Base-by-base conservation (phyloP, 2,113 vertebrate genomes). In the Parus major region DNA sequence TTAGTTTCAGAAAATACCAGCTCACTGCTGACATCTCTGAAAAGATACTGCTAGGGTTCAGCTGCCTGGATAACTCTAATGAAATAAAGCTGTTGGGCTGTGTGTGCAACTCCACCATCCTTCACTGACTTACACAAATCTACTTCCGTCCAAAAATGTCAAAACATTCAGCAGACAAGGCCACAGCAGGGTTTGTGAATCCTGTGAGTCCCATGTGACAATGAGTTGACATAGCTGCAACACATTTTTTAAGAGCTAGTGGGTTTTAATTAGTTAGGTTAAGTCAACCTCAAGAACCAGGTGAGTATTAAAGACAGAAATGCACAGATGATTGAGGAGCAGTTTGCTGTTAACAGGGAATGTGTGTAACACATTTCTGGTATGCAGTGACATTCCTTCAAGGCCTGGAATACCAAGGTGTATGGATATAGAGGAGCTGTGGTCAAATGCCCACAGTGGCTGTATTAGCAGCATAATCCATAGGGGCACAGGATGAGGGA, bases 281-380 rank as follows among this genome's bases (percentile, higher is more conserved):
- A 88, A 79, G 14, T 47, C 29, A 60, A 15, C 11, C 27, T 82
- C 21, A 39, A 80, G 6, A 70, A 9, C 13, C 25, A 69, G 31
- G 25, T 76, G 23, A 65, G 57, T 56, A 79, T 29, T 31, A 44
- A 44, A 71, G 57, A 64, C 19, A 89, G 24, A 92, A 85, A 33
- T 2, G 3, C 29, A 55, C 35, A 56, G 9, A 52, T 60, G 28
- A 64, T 1, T 29, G n/a, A 69, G 33, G 27, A 85, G 20, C 8
- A 59, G 28, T 49, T 41, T 68, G 23, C 35, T 9, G 1, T 41
- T 4, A 0, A n/a, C 4, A 4, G 10, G 13, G 4, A 68, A 10
- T 5, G 5, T 9, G 21, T 7, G 12, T 20, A 76, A 90, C 12
- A 22, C 24, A 20, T 28, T 82, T 88, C 52, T 76, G 39, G 12